phyloP scores from a whole-genome alignment of 1,140 invertebrate species.

The Halictus rubicundus region DNA sequence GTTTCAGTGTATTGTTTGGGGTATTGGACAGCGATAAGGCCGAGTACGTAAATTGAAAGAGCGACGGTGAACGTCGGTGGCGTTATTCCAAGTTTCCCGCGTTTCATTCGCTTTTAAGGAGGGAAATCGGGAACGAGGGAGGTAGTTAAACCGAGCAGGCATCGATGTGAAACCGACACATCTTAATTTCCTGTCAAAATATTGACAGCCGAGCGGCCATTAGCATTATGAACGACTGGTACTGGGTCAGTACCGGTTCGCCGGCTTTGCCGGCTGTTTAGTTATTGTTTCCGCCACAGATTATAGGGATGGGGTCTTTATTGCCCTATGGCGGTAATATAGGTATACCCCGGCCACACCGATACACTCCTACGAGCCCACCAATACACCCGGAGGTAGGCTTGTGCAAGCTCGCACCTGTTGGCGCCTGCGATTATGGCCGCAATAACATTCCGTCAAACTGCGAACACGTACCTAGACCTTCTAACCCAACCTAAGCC shows the following conservation, averaged over 20 bases:
- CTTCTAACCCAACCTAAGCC: slow-evolving; percentile 51
- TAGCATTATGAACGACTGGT: slow-evolving; percentile 63
- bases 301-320: slow-evolving; percentile 75
- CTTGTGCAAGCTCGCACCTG: slow-evolving; percentile 76
- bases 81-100: background rate
- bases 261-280: slow-evolving; percentile 62
- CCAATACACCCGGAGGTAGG: slow-evolving; percentile 65
- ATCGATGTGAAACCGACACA: slow-evolving; percentile 43
- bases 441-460: slow-evolving; percentile 81
- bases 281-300: slow-evolving; percentile 75
- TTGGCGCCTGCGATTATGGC: slow-evolving; percentile 80
- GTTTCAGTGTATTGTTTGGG: no score
- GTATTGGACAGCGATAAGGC: background rate
- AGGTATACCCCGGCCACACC: slow-evolving; percentile 60
- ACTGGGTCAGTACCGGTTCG: slow-evolving; percentile 65
- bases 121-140: slow-evolving; percentile 9
- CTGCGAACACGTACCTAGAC: slow-evolving; percentile 69
- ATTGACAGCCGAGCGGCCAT: slow-evolving; percentile 60
- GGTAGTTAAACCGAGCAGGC: slow-evolving; percentile 20
- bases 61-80: background rate
- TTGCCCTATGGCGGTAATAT: slow-evolving; percentile 70
- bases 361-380: slow-evolving; percentile 45
- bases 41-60: background rate
- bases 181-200: slow-evolving; percentile 64
- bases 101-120: slow-evolving; percentile 9